Base-by-base conservation (phyloP, 2,888 invertebrate species). In the Conistra vaccinii region DNA sequence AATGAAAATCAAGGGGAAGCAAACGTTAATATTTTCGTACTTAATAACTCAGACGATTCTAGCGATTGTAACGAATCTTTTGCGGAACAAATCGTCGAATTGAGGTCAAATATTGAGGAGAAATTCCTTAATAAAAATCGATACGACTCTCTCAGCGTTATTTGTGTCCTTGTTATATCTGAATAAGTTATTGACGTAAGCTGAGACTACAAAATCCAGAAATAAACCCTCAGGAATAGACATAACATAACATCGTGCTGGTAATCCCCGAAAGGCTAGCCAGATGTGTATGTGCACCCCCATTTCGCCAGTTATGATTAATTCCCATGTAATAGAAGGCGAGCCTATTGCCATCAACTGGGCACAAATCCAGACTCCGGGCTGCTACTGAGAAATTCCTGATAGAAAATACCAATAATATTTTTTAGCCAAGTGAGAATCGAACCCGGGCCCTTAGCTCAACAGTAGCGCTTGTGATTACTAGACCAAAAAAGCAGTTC, bases 101-200 rank as follows among this genome's bases (percentile, higher is more conserved):
- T 69, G 77, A 83, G 84, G 83, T 76, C 85, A 85, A 73, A 84
- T 76, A 80, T 73, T 65, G 61, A 68, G 67, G 62, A 83, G 65
- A 81, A 76, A 72, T 70, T n/a, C 73, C 69, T 35, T 77, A 63
- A 85, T 83, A 73, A 77, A 73, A 85, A 77, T 84, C 84, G 69
- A 84, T 85, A 76, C 61, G 35, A 14, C 29, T 80, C 69, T 57
- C 57, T 58, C 35, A 4, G 17, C 29, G 42, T 69, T 85, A 77
- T 65, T 85, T 69, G 55, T 71, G 71, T 69, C 60, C 69, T 58
- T 83, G 58, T 55, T 81, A 61, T 75, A 72, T n/a, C 32, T 62
- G 73, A 73, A 80, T 72, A 83, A 80, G 66, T 76, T 78, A 77
- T 58, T 65, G 51, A 3, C 2, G 48, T 39, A 48, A 32, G 32